Evolutionary conservation across 53 echinoderm and acorn worm species (phyloP), one percentile per base, ranked within the genome.

Genomic region (Stichopus horrens): DNA sequence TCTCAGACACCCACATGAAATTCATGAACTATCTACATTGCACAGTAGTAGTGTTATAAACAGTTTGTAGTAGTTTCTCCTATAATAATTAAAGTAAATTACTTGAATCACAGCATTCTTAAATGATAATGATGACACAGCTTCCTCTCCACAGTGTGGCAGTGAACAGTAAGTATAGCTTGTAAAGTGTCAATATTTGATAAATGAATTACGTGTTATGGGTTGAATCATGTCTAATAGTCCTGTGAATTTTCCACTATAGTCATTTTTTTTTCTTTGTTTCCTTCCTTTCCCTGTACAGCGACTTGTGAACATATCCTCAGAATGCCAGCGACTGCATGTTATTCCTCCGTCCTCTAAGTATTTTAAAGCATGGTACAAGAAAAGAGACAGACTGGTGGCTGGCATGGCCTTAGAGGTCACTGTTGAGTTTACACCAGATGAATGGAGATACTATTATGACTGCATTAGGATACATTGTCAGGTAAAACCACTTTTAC

Each of bases 391-490:
- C 14, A 77, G 97, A 8, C 92, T 97, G 59, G 97, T 97, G 4
- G 95, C 95, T 7, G 97, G 97, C 4, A 77, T 97, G 77, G 92
- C 97, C 75, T 90, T 97, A 80, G 94, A 97, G 23, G 93, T 95
- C 5, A 90, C 92, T n/a, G 92, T 97, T 20, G 97, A 97, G 91
- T 97, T 97, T 75, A 86, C 88, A 74, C 97, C 97, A 14, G 95
- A 97, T 75, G 97, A 97, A 22, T 97, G 97, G 97, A 76, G 97
- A 14, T 97, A 97, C 86, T 97, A 91, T 89, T 97, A 97, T 87
- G 97, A 97, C 82, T 97, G 97, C 75, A 95, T 97, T 75, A 83
- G 97, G 88, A 92, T 97, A 86, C 97, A 97, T 53, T 92, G 97
- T 86, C 92, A 97, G 93, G 96, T 96, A 85, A 79, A 18, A 7